Percentiles rank a stretch among this genome's conserved stretches.
Conservation (phyloP, 2,888 invertebrate genomes). For the Apoderus coryli region DNA sequence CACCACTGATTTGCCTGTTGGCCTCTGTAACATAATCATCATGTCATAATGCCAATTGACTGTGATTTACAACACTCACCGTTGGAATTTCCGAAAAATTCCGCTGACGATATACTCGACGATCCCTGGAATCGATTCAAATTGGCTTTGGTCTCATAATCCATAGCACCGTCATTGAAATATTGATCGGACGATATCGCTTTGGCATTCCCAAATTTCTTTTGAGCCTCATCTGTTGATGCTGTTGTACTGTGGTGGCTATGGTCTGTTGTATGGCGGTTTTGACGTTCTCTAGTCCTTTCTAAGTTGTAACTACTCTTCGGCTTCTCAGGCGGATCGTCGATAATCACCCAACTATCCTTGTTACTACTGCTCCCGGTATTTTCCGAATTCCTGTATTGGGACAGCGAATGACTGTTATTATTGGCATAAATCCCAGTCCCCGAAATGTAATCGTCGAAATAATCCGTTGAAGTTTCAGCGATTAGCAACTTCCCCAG, state of each 20-base stretch:
- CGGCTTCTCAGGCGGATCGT: slow-evolving; percentile 23
- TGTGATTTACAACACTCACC: too few relatives aligned
- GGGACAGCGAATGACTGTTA: slow-evolving; percentile 19
- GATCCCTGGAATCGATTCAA: slow-evolving; percentile 79
- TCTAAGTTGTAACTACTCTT: slow-evolving; percentile 10
- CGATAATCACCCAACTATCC: slow-evolving; percentile 33
- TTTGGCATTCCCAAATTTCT: slow-evolving; percentile 95
- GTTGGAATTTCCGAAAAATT: slow-evolving; percentile 69
- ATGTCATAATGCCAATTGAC: too few relatives aligned
- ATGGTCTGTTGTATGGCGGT: too few relatives aligned
- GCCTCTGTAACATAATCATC: too few relatives aligned
- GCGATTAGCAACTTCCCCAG: slow-evolving; percentile 28
- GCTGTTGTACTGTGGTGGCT: neutral
- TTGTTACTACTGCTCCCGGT: slow-evolving; percentile 7
- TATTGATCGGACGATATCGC: slow-evolving; percentile 96
- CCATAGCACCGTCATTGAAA: slow-evolving; percentile 61
- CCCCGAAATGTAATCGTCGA: slow-evolving; percentile 39
- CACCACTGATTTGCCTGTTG: too few relatives aligned
- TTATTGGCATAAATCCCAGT: slow-evolving; percentile 20
- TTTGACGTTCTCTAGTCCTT: slow-evolving; percentile 14
- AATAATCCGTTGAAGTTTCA: slow-evolving; percentile 35
- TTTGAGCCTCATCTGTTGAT: slow-evolving; percentile 58
- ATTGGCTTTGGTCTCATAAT: slow-evolving; percentile 43
- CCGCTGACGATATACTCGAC: slow-evolving; percentile 89
- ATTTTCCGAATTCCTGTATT: slow-evolving; percentile 4